Evolutionary conservation across 2,113 vertebrate genomes (phyloP).

Genomic region (Noctilio leporinus): DNA sequence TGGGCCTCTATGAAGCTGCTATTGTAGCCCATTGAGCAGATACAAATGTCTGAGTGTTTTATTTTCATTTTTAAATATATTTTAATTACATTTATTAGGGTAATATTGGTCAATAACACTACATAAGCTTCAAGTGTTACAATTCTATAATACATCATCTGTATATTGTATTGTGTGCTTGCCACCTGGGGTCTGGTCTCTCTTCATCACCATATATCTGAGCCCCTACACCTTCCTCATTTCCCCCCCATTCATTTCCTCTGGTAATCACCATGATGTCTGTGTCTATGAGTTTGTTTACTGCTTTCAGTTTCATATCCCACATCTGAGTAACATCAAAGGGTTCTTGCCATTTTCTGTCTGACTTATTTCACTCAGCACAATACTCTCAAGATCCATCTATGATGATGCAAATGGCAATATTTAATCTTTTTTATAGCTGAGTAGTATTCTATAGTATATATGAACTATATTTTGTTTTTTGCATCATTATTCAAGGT

Average conservation of each 20-base stretch:
- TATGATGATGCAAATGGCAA: background rate
- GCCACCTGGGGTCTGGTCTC: background rate
- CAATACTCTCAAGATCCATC: background rate
- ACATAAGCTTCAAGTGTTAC: background rate
- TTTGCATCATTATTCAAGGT: background rate
- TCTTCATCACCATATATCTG: background rate
- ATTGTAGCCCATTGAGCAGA: conserved; percentile 46
- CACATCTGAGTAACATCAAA: background rate
- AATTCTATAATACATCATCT: background rate
- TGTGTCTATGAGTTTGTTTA: background rate
- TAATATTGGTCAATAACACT: background rate
- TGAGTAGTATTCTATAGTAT: background rate
- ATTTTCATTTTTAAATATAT: background rate
- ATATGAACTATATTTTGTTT: background rate
- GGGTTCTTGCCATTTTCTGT: background rate
- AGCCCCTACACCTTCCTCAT: background rate
- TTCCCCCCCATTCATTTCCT: background rate
- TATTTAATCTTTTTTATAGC: background rate
- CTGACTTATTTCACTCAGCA: background rate
- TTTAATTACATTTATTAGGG: background rate
- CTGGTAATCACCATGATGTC: background rate
- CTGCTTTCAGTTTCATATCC: background rate
- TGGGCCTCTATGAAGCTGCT: background rate
- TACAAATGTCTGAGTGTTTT: background rate
- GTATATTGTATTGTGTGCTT: background rate